These are phyloP conservation scores for Megalonaias nervosa DNA, from an alignment of 1,140 invertebrate species.

Conservation along the genomic window DNA sequence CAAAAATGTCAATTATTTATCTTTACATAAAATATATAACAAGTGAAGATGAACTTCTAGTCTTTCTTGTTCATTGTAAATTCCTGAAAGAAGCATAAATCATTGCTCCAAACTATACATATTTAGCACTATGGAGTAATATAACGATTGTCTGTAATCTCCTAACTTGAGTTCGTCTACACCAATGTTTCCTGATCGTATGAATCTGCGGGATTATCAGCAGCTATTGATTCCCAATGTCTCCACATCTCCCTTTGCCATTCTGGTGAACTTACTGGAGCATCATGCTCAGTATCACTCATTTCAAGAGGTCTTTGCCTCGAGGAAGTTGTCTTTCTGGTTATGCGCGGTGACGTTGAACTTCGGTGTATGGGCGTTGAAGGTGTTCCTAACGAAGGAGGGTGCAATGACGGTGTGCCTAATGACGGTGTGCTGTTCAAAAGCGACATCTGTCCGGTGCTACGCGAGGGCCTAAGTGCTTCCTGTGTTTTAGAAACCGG, in stretches of 20 bases:
- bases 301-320: constrained; percentile 34
- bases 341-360: constrained; percentile 19
- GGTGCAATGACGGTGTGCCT: constrained; percentile 8
- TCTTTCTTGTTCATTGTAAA: too few relatives aligned
- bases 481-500: too few relatives aligned
- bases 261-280: constrained; percentile 32
- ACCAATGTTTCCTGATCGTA: constrained; percentile 38
- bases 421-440: constrained; percentile 7
- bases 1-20: too few relatives aligned
- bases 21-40: too few relatives aligned
- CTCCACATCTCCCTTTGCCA: constrained; percentile 35
- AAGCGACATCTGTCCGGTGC: not conserved
- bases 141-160: too few relatives aligned
- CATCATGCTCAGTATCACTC: not conserved
- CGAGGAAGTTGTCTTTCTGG: constrained; percentile 15
- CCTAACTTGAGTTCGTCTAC: not conserved
- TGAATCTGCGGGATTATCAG: constrained; percentile 22
- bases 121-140: too few relatives aligned
- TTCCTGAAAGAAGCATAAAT: too few relatives aligned
- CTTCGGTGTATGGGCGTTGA: not conserved
- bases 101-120: too few relatives aligned
- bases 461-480: too few relatives aligned
- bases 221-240: constrained; percentile 29
- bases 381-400: not conserved
- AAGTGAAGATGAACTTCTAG: too few relatives aligned